phyloP scores from a whole-genome alignment of 2,888 invertebrate species.

The Rhodophaea formosa region DNA sequence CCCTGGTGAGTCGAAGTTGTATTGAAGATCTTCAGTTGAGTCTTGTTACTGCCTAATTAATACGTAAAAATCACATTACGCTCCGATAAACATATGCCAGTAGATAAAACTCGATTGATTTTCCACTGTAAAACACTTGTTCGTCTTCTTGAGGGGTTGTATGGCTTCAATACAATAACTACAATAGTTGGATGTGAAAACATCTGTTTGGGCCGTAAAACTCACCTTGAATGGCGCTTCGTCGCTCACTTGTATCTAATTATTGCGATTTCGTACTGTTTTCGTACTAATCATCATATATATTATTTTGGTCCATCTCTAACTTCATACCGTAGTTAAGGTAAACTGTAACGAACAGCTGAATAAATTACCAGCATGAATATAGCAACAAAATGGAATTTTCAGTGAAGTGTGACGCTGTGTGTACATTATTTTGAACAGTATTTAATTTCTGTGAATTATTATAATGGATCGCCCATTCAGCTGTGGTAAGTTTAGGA shows the following conservation, averaged over 20 bases:
- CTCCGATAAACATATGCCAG: slow-evolving; percentile 28
- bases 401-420: slow-evolving; percentile 65
- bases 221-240: slow-evolving; percentile 45
- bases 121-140: slow-evolving; percentile 39
- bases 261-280: slow-evolving; percentile 37
- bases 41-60: slow-evolving; percentile 37
- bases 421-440: slow-evolving; percentile 34
- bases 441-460: slow-evolving; percentile 33
- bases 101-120: slow-evolving; percentile 25
- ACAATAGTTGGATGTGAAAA: slow-evolving; percentile 30
- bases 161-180: slow-evolving; percentile 44
- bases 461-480: slow-evolving; percentile 57
- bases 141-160: slow-evolving; percentile 40
- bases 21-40: slow-evolving; percentile 38
- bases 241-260: slow-evolving; percentile 30
- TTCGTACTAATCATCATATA: slow-evolving; percentile 35
- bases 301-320: slow-evolving; percentile 39
- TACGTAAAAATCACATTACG: slow-evolving; percentile 34
- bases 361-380: slow-evolving; percentile 52
- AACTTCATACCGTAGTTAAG: slow-evolving; percentile 59
- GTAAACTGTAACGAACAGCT: slow-evolving; percentile 29
- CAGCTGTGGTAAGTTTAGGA: slow-evolving; percentile 55
- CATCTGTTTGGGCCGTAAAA: slow-evolving; percentile 36
- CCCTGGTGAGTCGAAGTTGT: slow-evolving; percentile 83
- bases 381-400: slow-evolving; percentile 55